phyloP scores from a whole-genome alignment of 2,797 vertebrate genomes.

The Rhynchonycteris naso region DNA sequence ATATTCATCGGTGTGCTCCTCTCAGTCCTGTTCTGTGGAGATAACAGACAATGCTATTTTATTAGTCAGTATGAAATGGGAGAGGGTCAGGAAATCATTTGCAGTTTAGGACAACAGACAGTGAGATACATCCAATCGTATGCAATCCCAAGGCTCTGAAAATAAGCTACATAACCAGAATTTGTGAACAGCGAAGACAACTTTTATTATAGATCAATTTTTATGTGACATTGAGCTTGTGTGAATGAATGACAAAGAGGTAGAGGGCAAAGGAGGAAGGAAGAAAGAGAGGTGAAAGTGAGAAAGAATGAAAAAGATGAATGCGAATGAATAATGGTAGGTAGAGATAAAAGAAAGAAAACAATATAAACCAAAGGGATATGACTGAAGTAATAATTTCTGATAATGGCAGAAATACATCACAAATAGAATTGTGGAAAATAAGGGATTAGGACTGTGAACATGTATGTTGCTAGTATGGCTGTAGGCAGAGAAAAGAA shows the following conservation, averaged over 20 bases:
- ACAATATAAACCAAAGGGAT: neutral
- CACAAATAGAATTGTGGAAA: neutral
- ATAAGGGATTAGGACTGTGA: neutral
- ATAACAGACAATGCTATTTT: constrained; percentile 41
- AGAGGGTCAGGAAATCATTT: constrained; percentile 67
- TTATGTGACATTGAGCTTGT: constrained; percentile 65
- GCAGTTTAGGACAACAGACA: constrained; percentile 54
- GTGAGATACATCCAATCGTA: neutral
- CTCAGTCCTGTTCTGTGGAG: constrained; percentile 42
- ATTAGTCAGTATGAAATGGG: constrained; percentile 22
- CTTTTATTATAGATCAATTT: constrained; percentile 64
- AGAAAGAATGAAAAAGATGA: neutral
- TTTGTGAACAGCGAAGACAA: constrained; percentile 70
- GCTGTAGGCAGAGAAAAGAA: neutral
- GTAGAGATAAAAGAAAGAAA: neutral
- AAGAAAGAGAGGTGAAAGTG: neutral
- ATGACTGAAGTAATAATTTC: neutral
- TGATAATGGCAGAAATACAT: neutral
- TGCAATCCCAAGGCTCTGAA: constrained; percentile 52
- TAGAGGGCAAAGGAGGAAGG: neutral
- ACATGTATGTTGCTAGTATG: neutral
- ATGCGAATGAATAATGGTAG: neutral
- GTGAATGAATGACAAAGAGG: constrained; percentile 20
- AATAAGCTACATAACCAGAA: constrained; percentile 41
- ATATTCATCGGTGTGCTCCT: neutral